These are phyloP conservation scores for Phyto melanocephala DNA, from an alignment of 2,888 invertebrate genomes.

Conservation along the genomic window DNA sequence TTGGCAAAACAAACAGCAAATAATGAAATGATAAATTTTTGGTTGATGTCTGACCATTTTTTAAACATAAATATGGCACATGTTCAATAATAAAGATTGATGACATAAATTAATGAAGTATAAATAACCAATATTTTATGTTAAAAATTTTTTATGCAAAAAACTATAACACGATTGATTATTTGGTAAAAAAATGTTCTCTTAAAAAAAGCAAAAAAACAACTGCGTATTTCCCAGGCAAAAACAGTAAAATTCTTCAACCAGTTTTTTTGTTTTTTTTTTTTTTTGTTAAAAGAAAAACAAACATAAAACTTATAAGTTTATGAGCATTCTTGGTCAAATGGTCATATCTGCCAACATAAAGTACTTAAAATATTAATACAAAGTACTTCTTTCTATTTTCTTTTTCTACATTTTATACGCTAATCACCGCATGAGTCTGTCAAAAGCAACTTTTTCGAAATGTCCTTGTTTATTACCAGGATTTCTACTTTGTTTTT, in stretches of 20 bases:
- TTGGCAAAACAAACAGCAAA: conserved; percentile 21
- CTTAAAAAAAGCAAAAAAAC: background rate
- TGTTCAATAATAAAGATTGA: conserved; percentile 64
- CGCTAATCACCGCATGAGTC: conserved; percentile 56
- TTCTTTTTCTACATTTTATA: background rate
- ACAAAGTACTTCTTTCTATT: conserved; percentile 45
- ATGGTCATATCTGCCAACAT: conserved; percentile 47
- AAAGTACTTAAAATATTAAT: conserved; percentile 60
- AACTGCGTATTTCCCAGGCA: conserved; percentile 46
- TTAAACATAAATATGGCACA: conserved; percentile 61
- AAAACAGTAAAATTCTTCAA: conserved; percentile 20
- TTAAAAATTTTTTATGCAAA: conserved; percentile 5
- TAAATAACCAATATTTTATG: conserved; percentile 51
- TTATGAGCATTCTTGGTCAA: conserved; percentile 42
- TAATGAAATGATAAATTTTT: conserved; percentile 54
- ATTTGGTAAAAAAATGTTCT: conserved; percentile 24
- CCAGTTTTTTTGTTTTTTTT: conserved; percentile 4
- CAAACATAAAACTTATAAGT: conserved; percentile 40
- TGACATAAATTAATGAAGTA: conserved; percentile 60
- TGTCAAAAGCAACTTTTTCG: conserved; percentile 9
- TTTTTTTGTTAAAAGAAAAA: conserved; percentile 17
- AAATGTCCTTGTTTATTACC: conserved; percentile 55
- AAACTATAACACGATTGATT: conserved; percentile 15
- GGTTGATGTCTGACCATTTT: conserved; percentile 54
- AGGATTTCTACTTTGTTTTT: conserved; percentile 10